Evolutionary conservation across 2,888 invertebrate species (phyloP).

Genomic region (Machimus rusticus): DNA sequence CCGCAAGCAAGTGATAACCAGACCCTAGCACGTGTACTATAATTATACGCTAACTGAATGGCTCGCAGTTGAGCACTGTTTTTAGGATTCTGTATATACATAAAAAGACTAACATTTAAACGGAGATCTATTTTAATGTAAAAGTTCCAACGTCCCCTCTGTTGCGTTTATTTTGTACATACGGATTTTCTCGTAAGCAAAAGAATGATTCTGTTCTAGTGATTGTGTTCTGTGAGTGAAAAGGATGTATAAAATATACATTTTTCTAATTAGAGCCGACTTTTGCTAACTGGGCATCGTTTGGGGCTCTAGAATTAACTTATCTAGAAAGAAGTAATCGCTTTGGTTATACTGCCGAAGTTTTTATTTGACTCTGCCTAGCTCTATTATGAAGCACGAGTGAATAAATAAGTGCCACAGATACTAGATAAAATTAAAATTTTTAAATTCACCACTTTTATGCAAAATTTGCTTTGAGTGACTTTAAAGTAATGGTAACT

Average conservation of each 20-base stretch:
- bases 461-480: too few species aligned
- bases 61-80: constrained; percentile 11
- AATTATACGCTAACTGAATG: constrained; percentile 11
- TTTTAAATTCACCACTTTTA: too few species aligned
- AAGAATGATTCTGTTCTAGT: constrained; percentile 20
- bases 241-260: constrained; percentile 31
- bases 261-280: neutral
- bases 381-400: too few species aligned
- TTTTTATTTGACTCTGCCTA: neutral
- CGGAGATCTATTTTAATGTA: constrained; percentile 21
- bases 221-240: constrained; percentile 29
- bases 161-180: constrained; percentile 24
- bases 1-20: constrained; percentile 10
- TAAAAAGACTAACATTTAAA: constrained; percentile 5
- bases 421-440: too few species aligned
- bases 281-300: neutral
- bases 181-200: neutral
- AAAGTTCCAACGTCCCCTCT: neutral
- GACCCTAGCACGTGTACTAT: constrained; percentile 3
- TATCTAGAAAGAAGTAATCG: neutral
- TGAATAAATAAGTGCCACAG: too few species aligned
- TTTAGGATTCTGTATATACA: constrained; percentile 37
- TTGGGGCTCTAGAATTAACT: neutral
- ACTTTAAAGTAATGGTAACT: too few species aligned
- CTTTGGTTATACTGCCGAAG: neutral